Conservation (phyloP, 2,113 vertebrate species). For the Lophura nycthemera region DNA sequence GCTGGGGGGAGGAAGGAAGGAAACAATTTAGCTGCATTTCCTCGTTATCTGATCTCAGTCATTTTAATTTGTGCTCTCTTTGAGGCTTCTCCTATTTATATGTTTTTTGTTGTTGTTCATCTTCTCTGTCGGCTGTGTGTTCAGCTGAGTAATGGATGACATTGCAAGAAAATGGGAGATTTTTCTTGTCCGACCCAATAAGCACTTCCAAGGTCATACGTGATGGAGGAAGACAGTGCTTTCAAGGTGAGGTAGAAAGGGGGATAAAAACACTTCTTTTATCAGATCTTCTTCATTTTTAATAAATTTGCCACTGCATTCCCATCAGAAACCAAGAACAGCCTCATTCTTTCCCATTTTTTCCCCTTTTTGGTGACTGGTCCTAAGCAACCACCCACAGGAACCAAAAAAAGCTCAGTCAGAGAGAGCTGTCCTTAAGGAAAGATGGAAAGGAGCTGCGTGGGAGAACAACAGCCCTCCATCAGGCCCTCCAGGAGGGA, state of each 20-base stretch:
- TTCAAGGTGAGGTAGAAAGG: conserved; percentile 23
- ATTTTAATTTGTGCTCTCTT: conserved; percentile 46
- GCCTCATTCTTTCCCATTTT: neutral
- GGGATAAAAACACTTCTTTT: neutral
- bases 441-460: neutral
- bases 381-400: neutral
- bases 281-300: neutral
- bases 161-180: neutral
- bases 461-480: rapidly evolving
- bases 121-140: neutral
- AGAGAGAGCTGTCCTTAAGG: neutral
- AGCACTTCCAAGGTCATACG: conserved; percentile 55
- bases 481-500: neutral
- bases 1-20: conserved; percentile 35
- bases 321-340: neutral
- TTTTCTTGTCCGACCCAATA: neutral
- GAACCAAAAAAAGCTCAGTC: neutral
- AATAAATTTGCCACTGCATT: neutral
- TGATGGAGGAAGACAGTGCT: neutral
- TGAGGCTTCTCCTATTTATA: neutral
- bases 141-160: conserved; percentile 24
- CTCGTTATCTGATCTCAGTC: conserved; percentile 51
- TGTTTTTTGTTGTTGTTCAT: neutral
- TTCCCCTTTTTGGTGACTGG: neutral
- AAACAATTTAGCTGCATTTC: conserved; percentile 35